These are phyloP conservation scores for Scomberomorus guttatus DNA, from an alignment of 2,797 vertebrate genomes.

Conservation along the genomic window DNA sequence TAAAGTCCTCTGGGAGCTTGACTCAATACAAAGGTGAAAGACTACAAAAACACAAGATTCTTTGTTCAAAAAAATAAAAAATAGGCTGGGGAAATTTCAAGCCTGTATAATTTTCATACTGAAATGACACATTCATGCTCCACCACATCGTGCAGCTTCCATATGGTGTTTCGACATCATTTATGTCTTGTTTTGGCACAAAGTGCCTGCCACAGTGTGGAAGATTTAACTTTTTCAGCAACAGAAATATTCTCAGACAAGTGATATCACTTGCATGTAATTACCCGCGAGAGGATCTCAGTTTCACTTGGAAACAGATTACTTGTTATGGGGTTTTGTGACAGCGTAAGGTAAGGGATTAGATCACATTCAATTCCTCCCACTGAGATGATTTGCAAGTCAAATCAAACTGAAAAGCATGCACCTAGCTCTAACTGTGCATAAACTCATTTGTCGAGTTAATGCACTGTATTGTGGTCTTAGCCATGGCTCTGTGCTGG, in stretches of 20 bases:
- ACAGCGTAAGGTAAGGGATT: constrained; percentile 32
- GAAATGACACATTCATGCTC: not conserved
- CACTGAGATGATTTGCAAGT: constrained; percentile 29
- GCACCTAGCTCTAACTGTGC: constrained; percentile 10
- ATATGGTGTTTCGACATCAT: not conserved
- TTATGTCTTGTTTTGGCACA: not conserved
- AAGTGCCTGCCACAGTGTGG: not conserved
- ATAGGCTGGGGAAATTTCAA: not conserved
- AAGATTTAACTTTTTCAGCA: not conserved
- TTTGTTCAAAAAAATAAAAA: not conserved
- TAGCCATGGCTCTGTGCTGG: not conserved
- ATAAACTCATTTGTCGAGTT: constrained; percentile 17
- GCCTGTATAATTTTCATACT: not conserved
- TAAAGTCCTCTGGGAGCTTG: not conserved
- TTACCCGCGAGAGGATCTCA: constrained; percentile 28
- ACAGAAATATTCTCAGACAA: constrained; percentile 4
- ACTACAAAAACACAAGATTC: not conserved
- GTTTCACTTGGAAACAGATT: constrained; percentile 15
- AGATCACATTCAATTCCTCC: constrained; percentile 47
- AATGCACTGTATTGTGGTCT: constrained; percentile 3
- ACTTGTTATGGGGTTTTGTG: constrained; percentile 13
- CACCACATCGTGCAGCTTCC: not conserved
- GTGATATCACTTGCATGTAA: not conserved
- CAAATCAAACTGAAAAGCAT: constrained; percentile 34
- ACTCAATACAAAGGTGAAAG: not conserved